A percentile compares a stretch with the other conserved stretches of the same genome.
Conservation (phyloP, 2,113 vertebrate genomes). For the Nothobranchius furzeri region DNA sequence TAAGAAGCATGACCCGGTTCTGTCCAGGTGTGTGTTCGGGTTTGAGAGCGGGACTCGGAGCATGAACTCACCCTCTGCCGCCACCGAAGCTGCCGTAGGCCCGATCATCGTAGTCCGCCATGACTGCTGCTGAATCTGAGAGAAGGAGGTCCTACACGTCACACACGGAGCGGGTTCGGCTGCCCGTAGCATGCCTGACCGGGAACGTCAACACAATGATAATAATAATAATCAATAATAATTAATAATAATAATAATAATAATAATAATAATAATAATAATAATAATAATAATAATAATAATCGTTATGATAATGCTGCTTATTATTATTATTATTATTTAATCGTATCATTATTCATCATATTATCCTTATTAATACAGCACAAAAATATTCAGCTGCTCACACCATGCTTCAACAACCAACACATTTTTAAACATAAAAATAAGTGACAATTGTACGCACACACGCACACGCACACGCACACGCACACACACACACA, state of each 20-base stretch:
- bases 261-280: too few species aligned
- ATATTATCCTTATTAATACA: too few species aligned
- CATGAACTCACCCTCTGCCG: conserved; percentile 86
- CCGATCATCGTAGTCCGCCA: conserved; percentile 98
- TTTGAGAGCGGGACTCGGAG: background rate
- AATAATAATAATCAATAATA: background rate
- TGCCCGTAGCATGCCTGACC: conserved; percentile 84
- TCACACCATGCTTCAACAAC: too few species aligned
- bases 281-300: too few species aligned
- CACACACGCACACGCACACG: too few species aligned
- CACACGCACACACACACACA: too few species aligned
- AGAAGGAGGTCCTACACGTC: conserved; percentile 86
- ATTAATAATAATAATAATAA: background rate
- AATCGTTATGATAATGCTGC: too few species aligned
- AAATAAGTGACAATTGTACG: too few species aligned
- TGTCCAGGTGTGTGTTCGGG: background rate
- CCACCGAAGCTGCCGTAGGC: conserved; percentile 95
- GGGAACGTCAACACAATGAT: background rate
- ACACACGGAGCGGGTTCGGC: conserved; percentile 70
- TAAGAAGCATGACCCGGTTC: background rate
- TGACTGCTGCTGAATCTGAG: conserved; percentile 86
- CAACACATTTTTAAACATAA: too few species aligned
- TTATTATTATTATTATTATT: too few species aligned
- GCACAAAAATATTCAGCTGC: too few species aligned
- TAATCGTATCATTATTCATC: too few species aligned